These are phyloP conservation scores for Nasonia oneida DNA, from an alignment of 2,888 invertebrate species.

Conservation along the genomic window DNA sequence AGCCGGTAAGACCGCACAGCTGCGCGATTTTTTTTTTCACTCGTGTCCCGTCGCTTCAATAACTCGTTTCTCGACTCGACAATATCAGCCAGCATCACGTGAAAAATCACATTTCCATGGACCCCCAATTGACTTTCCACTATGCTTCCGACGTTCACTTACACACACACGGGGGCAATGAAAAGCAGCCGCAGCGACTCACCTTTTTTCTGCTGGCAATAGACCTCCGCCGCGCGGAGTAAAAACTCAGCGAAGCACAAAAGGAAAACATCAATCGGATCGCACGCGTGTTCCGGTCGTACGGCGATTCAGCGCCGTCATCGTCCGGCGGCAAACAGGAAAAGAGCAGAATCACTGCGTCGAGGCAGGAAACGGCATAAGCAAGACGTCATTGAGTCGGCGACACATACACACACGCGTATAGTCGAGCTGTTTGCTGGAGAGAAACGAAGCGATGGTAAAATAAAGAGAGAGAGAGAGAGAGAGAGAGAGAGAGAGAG, in stretches of 20 bases:
- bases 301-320: constrained; percentile 54
- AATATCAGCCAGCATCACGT: constrained; percentile 13
- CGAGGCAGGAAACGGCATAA: constrained; percentile 38
- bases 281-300: constrained; percentile 44
- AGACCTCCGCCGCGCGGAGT: not conserved
- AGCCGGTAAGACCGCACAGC: not conserved
- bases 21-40: constrained; percentile 3
- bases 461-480: not conserved
- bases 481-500: not conserved
- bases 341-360: constrained; percentile 40
- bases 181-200: not conserved
- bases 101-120: constrained; percentile 3
- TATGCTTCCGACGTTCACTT: not conserved
- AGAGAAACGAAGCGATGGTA: not conserved
- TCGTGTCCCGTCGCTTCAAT: not conserved
- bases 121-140: not conserved
- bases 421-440: not conserved
- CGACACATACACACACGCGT: not conserved
- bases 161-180: not conserved
- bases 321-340: constrained; percentile 54
- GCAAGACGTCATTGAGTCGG: constrained; percentile 41
- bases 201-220: not conserved
- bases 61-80: not conserved
- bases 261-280: constrained; percentile 30
- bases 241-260: not conserved